Percentiles rank a stretch among this genome's conserved stretches.
phyloP scores from a whole-genome alignment of 2,113 vertebrate species.

The Heterotis niloticus region DNA sequence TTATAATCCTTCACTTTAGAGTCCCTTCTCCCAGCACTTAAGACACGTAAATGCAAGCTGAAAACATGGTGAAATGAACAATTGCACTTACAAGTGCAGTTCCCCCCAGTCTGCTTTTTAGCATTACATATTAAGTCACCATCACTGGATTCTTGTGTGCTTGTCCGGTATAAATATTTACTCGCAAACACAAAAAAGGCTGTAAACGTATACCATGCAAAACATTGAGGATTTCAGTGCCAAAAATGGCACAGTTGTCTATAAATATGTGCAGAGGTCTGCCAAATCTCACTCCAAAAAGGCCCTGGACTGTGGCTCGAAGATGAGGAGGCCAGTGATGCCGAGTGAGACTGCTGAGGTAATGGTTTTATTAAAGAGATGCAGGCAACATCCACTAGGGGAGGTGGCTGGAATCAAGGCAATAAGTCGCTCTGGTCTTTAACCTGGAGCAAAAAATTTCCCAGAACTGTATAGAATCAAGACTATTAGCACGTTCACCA shows the following conservation, averaged over 20 bases:
- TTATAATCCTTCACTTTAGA: constrained; percentile 18
- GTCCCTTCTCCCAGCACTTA: not conserved
- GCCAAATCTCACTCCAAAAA: constrained; percentile 40
- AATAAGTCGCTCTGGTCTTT: constrained; percentile 74
- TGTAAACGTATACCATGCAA: not conserved
- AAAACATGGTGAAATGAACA: not conserved
- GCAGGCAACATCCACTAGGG: constrained; percentile 77
- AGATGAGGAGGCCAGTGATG: constrained; percentile 63
- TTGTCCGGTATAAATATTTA: not conserved
- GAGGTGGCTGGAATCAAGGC: constrained; percentile 70
- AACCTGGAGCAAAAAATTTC: constrained; percentile 69
- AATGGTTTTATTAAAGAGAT: constrained; percentile 78
- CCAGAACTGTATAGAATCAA: constrained; percentile 57
- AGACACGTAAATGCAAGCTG: constrained; percentile 6
- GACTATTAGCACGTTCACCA: constrained; percentile 70
- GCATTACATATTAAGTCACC: not conserved
- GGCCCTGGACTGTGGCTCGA: no score
- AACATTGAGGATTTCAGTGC: not conserved
- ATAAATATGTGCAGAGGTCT: constrained; percentile 58
- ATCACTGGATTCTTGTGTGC: no score
- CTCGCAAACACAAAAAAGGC: not conserved
- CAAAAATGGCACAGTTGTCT: constrained; percentile 31
- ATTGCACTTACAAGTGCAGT: not conserved
- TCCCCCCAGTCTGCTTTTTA: not conserved
- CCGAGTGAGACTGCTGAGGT: constrained; percentile 71